Evolutionary conservation across 2,888 invertebrate genomes (phyloP).

Genomic region (Nemotelus nigrinus): DNA sequence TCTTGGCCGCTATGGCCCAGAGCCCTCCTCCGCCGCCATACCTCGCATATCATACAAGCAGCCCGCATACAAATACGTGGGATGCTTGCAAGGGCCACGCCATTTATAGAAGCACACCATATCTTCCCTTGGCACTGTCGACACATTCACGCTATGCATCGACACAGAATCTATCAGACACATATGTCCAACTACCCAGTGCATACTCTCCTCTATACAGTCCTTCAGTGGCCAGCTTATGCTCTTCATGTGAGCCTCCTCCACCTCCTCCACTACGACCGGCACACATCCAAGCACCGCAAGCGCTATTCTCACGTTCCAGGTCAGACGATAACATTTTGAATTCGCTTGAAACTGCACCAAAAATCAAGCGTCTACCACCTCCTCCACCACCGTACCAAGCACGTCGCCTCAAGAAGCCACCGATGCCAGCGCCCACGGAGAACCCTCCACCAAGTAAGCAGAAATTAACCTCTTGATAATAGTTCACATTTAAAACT

Average conservation of each 20-base stretch:
- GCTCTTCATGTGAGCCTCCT: conserved; percentile 74
- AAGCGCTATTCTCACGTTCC: conserved; percentile 72
- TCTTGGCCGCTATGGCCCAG: conserved; percentile 75
- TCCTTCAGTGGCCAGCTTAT: conserved; percentile 72
- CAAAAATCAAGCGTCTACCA: conserved; percentile 67
- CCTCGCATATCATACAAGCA: conserved; percentile 66
- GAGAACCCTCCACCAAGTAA: conserved; percentile 65
- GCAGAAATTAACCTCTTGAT: conserved; percentile 50
- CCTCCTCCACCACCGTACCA: conserved; percentile 70
- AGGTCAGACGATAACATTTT: conserved; percentile 85
- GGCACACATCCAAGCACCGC: conserved; percentile 61
- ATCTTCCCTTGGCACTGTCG: conserved; percentile 74
- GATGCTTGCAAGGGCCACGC: conserved; percentile 73
- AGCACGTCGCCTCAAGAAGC: conserved; percentile 62
- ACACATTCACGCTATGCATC: conserved; percentile 79
- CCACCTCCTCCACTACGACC: conserved; percentile 72
- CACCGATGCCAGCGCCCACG: conserved; percentile 67
- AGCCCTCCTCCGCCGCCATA: conserved; percentile 70
- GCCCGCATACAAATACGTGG: conserved; percentile 61
- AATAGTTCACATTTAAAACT: not conserved
- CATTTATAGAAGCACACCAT: conserved; percentile 85
- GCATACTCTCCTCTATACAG: conserved; percentile 73
- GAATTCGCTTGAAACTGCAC: conserved; percentile 71
- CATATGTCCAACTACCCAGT: conserved; percentile 75
- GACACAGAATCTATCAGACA: conserved; percentile 81